Evolutionary conservation across 1,140 invertebrate species (phyloP).

Genomic region (Gonatopus flavifemur): DNA sequence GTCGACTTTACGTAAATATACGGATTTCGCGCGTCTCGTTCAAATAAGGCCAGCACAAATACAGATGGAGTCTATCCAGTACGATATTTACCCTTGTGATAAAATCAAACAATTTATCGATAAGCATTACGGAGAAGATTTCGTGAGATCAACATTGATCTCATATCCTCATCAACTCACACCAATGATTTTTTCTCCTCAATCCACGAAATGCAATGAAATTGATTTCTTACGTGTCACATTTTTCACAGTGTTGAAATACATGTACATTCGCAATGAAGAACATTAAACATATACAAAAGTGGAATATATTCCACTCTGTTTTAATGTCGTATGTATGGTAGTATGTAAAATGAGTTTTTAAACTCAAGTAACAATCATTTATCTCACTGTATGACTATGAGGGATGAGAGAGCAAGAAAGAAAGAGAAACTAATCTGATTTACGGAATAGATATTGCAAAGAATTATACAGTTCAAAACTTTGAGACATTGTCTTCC

Average conservation of each 20-base stretch:
- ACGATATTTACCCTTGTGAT: conserved; percentile 50
- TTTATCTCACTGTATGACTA: no score
- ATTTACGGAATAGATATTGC: no score
- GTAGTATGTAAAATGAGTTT: no score
- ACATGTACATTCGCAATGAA: neutral
- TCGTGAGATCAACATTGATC: neutral
- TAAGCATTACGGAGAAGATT: conserved; percentile 11
- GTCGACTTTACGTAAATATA: conserved; percentile 55
- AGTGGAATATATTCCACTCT: no score
- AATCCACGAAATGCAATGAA: neutral
- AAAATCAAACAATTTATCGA: conserved; percentile 56
- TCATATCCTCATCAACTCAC: neutral
- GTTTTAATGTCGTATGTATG: no score
- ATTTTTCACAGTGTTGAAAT: conserved; percentile 17
- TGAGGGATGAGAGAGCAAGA: no score
- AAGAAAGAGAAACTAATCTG: no score
- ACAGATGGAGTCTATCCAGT: conserved; percentile 53
- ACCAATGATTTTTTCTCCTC: neutral
- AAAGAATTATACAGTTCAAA: no score
- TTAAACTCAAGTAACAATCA: no score
- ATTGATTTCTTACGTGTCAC: no score
- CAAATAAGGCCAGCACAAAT: conserved; percentile 55
- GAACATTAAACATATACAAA: no score
- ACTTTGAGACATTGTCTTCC: no score
- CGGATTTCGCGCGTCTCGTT: conserved; percentile 54